Evolutionary conservation across 2,113 vertebrate genomes (phyloP).

Genomic region (Psilopogon haemacephalus): DNA sequence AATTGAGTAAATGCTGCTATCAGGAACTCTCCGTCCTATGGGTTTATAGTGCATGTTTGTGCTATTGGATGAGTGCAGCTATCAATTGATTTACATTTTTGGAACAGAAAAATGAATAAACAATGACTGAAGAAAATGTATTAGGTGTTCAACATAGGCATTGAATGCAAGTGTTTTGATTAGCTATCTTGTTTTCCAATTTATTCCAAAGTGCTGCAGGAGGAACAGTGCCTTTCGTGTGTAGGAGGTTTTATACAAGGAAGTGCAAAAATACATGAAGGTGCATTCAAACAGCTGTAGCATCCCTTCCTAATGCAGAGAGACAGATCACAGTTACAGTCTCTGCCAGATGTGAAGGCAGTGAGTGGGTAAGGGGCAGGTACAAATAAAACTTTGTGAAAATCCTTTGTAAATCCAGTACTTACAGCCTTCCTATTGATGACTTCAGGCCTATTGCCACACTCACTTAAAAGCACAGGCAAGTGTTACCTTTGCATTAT

Average conservation of each 20-base stretch:
- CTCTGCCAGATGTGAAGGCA: neutral
- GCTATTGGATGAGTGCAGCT: neutral
- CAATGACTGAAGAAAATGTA: neutral
- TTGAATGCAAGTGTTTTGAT: neutral
- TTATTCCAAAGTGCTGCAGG: neutral
- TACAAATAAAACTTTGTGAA: neutral
- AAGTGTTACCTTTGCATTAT: fast-evolving
- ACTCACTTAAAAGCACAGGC: neutral
- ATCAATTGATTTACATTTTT: neutral
- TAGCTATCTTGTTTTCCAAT: neutral
- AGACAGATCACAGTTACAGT: fast-evolving
- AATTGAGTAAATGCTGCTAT: neutral
- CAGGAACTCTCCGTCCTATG: neutral
- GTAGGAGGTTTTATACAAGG: neutral
- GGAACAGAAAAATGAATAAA: neutral
- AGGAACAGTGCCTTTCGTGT: neutral
- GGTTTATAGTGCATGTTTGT: neutral
- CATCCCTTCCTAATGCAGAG: neutral
- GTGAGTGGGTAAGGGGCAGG: neutral
- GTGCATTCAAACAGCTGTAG: neutral
- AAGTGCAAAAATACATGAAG: neutral
- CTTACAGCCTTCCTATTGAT: neutral
- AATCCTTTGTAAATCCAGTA: neutral
- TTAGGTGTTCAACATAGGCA: neutral
- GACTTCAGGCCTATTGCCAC: neutral